Conservation (phyloP, 2,888 invertebrate species). For the Lycophotia porphyrea region DNA sequence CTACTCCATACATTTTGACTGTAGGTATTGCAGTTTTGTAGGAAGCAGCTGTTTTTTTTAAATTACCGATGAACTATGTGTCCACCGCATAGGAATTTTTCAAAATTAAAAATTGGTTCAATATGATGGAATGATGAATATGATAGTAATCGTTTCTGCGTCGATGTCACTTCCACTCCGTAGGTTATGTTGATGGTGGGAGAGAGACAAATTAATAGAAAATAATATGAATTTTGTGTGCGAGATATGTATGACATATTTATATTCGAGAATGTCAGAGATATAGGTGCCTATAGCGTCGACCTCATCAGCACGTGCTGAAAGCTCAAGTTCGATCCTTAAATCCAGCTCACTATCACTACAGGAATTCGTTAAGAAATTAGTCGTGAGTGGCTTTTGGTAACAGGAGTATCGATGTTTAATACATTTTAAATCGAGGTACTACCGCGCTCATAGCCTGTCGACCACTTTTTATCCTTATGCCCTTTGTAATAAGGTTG, state of each 20-base stretch:
- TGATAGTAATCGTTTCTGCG: too few species aligned
- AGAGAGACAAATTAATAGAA: too few species aligned
- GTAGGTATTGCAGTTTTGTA: too few species aligned
- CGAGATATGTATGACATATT: neutral
- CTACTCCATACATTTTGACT: too few species aligned
- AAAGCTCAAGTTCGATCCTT: neutral
- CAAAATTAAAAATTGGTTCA: too few species aligned
- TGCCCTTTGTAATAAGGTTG: neutral
- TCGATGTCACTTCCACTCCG: too few species aligned
- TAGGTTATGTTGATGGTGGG: too few species aligned
- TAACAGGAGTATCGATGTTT: neutral
- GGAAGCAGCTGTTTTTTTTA: too few species aligned
- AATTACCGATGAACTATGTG: too few species aligned
- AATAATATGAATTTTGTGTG: too few species aligned
- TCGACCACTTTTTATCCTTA: neutral
- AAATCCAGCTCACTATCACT: neutral
- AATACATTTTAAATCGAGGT: slow-evolving; percentile 11
- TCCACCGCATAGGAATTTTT: too few species aligned
- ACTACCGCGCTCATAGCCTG: neutral
- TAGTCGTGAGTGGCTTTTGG: neutral
- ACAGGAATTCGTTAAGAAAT: neutral
- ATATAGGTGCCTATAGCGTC: neutral
- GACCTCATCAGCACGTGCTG: neutral
- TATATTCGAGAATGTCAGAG: neutral
- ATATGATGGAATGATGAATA: too few species aligned